Percentiles rank a stretch among this genome's conserved stretches.
Evolutionary conservation across 2,797 vertebrate species (phyloP).

Genomic region (Bucorvus abyssinicus): DNA sequence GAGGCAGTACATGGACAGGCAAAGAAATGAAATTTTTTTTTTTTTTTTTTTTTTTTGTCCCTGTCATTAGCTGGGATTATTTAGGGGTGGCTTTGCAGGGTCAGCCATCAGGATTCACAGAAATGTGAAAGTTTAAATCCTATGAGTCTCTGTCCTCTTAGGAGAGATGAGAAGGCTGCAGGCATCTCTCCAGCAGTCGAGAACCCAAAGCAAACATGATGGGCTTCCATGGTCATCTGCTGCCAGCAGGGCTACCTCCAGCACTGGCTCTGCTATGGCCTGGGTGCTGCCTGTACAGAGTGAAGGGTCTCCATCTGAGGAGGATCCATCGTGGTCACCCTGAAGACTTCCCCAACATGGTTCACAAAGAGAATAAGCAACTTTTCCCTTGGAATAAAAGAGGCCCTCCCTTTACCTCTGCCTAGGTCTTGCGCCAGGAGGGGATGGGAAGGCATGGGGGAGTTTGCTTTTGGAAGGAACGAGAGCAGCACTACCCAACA

Average conservation of each 20-base stretch:
- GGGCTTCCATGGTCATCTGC: fast-evolving
- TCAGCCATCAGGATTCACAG: background rate
- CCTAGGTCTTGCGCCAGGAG: background rate
- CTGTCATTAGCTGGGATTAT: background rate
- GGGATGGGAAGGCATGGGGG: fast-evolving
- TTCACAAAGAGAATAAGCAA: background rate
- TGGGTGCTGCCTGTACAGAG: fast-evolving
- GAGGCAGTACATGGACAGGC: background rate
- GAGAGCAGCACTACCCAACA: background rate
- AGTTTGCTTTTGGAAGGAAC: background rate
- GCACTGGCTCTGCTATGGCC: background rate
- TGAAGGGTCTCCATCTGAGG: background rate
- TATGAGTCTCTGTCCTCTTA: background rate
- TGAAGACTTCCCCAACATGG: background rate
- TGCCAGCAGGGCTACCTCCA: background rate
- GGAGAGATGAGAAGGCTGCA: background rate
- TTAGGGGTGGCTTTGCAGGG: background rate
- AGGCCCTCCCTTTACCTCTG: background rate
- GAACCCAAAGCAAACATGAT: background rate
- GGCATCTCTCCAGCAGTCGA: fast-evolving
- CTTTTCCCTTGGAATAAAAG: background rate
- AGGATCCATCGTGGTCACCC: fast-evolving
- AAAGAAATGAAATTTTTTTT: background rate
- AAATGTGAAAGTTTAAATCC: background rate
- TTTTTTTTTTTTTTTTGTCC: background rate